phyloP scores from a whole-genome alignment of 92 coral and sea anemone species.

The Porites cylindrica region DNA sequence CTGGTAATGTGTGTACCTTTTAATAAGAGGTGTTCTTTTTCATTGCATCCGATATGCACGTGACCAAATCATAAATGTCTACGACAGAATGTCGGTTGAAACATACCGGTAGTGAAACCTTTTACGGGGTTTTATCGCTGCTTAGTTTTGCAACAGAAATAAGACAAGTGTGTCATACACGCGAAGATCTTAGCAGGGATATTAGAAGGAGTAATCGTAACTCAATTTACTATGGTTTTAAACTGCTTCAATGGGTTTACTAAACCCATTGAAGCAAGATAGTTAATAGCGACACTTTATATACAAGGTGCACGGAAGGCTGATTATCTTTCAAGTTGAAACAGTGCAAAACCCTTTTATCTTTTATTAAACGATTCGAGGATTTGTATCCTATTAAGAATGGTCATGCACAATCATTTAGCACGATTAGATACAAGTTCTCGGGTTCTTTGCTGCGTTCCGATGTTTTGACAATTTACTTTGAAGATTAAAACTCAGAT shows the following conservation, averaged over 20 bases:
- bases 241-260: neutral
- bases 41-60: slow-evolving; percentile 15
- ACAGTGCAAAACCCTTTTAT: too few relatives aligned
- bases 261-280: slow-evolving; percentile 5
- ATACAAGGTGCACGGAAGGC: neutral
- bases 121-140: too few relatives aligned
- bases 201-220: slow-evolving; percentile 1
- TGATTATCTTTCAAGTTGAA: neutral
- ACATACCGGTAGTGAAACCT: neutral
- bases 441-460: slow-evolving; percentile 6
- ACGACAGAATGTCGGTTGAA: neutral
- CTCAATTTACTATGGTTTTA: neutral
- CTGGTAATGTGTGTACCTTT: neutral
- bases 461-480: slow-evolving; percentile 38
- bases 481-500: slow-evolving; percentile 32
- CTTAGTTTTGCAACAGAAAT: too few relatives aligned
- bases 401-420: neutral
- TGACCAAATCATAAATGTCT: neutral
- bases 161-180: neutral
- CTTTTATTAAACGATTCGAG: neutral
- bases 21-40: neutral
- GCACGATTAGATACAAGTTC: neutral
- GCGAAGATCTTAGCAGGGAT: neutral
- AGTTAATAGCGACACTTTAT: neutral
- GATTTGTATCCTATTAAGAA: neutral